Conservation (phyloP, 2,888 invertebrate genomes). For the Sicus ferrugineus region DNA sequence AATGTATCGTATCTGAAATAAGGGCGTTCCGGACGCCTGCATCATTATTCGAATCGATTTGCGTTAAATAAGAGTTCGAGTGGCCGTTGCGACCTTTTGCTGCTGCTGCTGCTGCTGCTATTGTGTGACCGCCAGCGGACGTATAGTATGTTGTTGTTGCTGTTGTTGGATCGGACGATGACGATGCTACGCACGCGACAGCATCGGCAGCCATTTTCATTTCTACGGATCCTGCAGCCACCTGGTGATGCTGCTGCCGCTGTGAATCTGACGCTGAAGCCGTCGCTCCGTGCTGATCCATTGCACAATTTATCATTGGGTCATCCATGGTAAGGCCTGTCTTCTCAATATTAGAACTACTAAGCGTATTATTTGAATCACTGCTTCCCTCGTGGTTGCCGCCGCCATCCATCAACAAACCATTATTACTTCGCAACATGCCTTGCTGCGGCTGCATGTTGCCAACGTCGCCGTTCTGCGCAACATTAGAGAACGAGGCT, state of each 20-base stretch:
- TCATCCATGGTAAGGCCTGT: conserved; percentile 61
- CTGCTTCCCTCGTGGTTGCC: conserved; percentile 45
- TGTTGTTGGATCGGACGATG: conserved; percentile 17
- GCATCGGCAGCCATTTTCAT: conserved; percentile 18
- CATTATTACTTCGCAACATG: conserved; percentile 38
- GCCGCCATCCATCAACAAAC: conserved; percentile 33
- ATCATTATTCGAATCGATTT: conserved; percentile 42
- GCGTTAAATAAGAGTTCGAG: conserved; percentile 32
- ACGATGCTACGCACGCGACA: neutral
- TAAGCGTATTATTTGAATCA: conserved; percentile 55
- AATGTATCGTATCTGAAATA: conserved; percentile 79
- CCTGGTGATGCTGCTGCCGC: conserved; percentile 32
- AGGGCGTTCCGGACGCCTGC: conserved; percentile 69
- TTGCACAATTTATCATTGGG: conserved; percentile 63
- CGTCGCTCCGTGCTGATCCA: conserved; percentile 49
- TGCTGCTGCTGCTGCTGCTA: conserved; percentile 16
- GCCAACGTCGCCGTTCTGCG: conserved; percentile 23
- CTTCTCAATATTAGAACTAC: conserved; percentile 50
- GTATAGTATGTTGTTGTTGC: conserved; percentile 32
- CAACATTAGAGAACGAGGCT: conserved; percentile 44
- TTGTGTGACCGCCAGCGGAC: conserved; percentile 39
- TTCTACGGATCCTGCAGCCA: conserved; percentile 10
- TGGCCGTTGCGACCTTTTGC: too few relatives aligned
- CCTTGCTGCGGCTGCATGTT: conserved; percentile 37
- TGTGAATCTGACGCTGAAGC: conserved; percentile 42